A percentile compares a stretch with the other conserved stretches of the same genome.
Conservation (phyloP, 2,113 vertebrate genomes). For the Menidia beryllina region DNA sequence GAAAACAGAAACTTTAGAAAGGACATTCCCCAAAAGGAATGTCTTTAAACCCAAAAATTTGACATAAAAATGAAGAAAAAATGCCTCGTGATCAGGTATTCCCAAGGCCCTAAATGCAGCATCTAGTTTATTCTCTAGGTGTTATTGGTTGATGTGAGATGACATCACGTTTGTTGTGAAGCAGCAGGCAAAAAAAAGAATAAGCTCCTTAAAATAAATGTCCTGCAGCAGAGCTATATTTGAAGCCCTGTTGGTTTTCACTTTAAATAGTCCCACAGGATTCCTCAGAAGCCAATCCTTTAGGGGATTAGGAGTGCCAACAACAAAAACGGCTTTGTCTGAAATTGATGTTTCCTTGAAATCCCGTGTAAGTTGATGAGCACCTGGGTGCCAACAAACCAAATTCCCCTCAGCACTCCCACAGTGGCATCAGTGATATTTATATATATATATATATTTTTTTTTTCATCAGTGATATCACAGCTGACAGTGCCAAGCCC, state of each 20-base stretch:
- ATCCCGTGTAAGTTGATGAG: constrained; percentile 12
- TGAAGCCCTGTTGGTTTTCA: not conserved
- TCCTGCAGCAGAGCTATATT: not conserved
- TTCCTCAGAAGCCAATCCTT: not conserved
- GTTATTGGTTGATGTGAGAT: too few species aligned
- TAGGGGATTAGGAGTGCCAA: constrained; percentile 4
- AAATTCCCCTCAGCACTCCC: constrained; percentile 23
- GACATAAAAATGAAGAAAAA: too few species aligned
- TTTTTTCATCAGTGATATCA: constrained; percentile 32
- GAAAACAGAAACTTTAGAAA: too few species aligned
- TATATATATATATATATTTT: too few species aligned
- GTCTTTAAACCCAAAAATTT: too few species aligned
- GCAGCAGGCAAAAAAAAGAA: not conserved
- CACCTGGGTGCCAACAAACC: constrained; percentile 22
- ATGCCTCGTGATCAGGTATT: too few species aligned
- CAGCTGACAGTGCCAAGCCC: constrained; percentile 8
- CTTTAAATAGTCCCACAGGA: not conserved
- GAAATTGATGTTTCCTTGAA: constrained; percentile 12
- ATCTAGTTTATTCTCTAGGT: too few species aligned
- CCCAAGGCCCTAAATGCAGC: too few species aligned
- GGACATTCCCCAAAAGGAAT: too few species aligned
- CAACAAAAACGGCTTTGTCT: constrained; percentile 20
- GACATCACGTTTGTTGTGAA: too few species aligned
- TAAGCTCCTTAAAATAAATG: not conserved
- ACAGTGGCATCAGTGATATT: constrained; percentile 19